These are phyloP conservation scores for Labroides dimidiatus DNA, from an alignment of 2,797 vertebrate genomes.

Conservation along the genomic window DNA sequence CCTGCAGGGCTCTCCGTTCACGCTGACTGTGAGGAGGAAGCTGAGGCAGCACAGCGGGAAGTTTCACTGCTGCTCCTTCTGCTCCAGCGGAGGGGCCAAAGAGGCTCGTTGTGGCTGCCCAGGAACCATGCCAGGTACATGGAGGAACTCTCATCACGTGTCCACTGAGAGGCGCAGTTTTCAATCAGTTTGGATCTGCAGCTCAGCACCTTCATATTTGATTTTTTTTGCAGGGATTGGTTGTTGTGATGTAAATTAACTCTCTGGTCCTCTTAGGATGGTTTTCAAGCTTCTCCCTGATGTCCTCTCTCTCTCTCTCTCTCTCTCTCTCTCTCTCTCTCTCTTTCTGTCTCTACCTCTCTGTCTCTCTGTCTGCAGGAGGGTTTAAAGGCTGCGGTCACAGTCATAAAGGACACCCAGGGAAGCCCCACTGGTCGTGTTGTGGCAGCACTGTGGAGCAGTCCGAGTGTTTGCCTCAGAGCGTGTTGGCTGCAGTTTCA, in stretches of 20 bases:
- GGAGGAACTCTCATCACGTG: not conserved
- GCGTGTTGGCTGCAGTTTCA: slow-evolving; percentile 47
- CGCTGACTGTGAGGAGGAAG: slow-evolving; percentile 84
- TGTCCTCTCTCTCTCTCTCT: too few relatives aligned
- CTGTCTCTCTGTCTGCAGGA: slow-evolving; percentile 78
- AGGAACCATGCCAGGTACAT: slow-evolving; percentile 92
- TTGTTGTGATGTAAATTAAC: not conserved
- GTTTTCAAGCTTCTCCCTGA: not conserved
- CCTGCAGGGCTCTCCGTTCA: slow-evolving; percentile 90
- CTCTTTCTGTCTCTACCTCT: not conserved
- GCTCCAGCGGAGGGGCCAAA: slow-evolving; percentile 93
- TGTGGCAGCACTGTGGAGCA: slow-evolving; percentile 88
- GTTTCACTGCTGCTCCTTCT: slow-evolving; percentile 96
- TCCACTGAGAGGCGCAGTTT: not conserved
- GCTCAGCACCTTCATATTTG: too few relatives aligned
- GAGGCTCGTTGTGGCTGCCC: slow-evolving; percentile 90
- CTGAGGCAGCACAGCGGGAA: slow-evolving; percentile 84
- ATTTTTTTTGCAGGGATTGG: too few relatives aligned
- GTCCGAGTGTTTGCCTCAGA: slow-evolving; percentile 85
- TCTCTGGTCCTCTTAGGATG: too few relatives aligned
- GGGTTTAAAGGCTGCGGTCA: slow-evolving; percentile 96
- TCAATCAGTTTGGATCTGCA: too few relatives aligned
- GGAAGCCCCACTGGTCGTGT: slow-evolving; percentile 93
- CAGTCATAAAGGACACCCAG: slow-evolving; percentile 92
- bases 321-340: too few relatives aligned